Evolutionary conservation across 2,113 vertebrate species (phyloP), one percentile per base, ranked within the genome.

Genomic region (Psilopogon haemacephalus): DNA sequence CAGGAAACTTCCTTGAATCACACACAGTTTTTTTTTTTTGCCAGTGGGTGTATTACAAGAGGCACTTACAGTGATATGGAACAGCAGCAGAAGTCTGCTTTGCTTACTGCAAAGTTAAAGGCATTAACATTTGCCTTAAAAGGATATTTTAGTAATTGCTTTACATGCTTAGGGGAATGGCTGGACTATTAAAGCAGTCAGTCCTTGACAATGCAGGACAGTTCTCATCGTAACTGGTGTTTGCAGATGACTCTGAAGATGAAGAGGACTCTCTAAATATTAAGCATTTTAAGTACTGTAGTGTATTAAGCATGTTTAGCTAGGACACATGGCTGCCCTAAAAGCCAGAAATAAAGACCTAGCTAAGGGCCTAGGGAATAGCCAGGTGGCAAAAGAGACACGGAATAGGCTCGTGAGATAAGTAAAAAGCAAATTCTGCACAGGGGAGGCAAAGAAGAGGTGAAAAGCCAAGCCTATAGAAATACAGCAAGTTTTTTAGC

Each of bases 21-120:
- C 8, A 26, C 35, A n/a, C 44, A 79, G 44, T 64, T 26, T 89
- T 82, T 90, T 82, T 90, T 82, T 93, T 84, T 70, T 94, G 86
- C 77, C 81, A 87, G 84, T 33, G 73, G 71, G 83, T 87, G 37
- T 76, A 69, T 73, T 65, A 33, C 37, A 58, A 77, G 85, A 92
- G 85, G 59, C 78, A 46, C 81, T 92, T 59, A 59, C 1, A 38
- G 4, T 60, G 68, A 56, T 79, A 21, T 68, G 30, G 42, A 89
- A 71, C 20, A 80, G 33, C 84, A 89, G 77, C 17, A 80, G 68
- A 91, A 91, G 33, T 87, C 42, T 77, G 52, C 19, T 83, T 68
- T 78, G 52, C 44, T 72, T 44, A 72, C 70, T 64, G 71, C 55
- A 83, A 73, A 95, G 30, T 67, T 74, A 70, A 68, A 83, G 56